Evolutionary conservation across 92 coral and sea anemone species (phyloP), one percentile per base, ranked within the genome.

Genomic region (Epizoanthus illoricatus): DNA sequence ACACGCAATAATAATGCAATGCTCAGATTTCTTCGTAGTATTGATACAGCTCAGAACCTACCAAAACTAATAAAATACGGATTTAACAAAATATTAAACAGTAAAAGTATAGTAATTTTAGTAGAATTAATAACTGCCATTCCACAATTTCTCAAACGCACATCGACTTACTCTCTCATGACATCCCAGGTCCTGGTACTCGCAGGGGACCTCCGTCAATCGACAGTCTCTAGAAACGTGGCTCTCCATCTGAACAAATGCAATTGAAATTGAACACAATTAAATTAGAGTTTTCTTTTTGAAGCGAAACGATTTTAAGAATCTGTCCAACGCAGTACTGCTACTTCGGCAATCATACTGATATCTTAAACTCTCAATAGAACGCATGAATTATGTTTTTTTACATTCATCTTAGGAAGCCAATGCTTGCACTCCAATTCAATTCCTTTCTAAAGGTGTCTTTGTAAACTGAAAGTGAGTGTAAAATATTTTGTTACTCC

Each of bases 221-320:
- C 75, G 75, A 71, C 75, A 71, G 8, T 71, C 75, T 42, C 23
- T 47, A 4, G 75, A 71, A 21, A 71, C n/a, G 57, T 71, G 75
- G 28, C 19, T 71, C 7, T 42, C 75, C 75, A 71, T 71, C 75
- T 71, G 75, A 71, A 19, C 19, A 42, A 71, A 43, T 18, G 28
- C 40, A 12, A 69, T 45, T 45, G 23, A n/a, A 42, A 5, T 13
- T 40, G 19, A 10, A 66, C 3, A 13, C 15, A 1, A 42, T 3
- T 28, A 8, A 33, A 7, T 4, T 28, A 10, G 13, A 33, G 7
- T 2, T 24, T 66, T 28, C 42, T 24, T 5, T 9, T 2, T 28
- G 5, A 28, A 28, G 4, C 24, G 13, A 41, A 10, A 24, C 17
- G 36, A 33, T 28, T 66, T 66, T 41, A 24, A 66, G 20, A 66